Percentiles rank a stretch among this genome's conserved stretches.
Evolutionary conservation across 2,113 vertebrate genomes (phyloP).

Genomic region (Stigmatopora nigra): DNA sequence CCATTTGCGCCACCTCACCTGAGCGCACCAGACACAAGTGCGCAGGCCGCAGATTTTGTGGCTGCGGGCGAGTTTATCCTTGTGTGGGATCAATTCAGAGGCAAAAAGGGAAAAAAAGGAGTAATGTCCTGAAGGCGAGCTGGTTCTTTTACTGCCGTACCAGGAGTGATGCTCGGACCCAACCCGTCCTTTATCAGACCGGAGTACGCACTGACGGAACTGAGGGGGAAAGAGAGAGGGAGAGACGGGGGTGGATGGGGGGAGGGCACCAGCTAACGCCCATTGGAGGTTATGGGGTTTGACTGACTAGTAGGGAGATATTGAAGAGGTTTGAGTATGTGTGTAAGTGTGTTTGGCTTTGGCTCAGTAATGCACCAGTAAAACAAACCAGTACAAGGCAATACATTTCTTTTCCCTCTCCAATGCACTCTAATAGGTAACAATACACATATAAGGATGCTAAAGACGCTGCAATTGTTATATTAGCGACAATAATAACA

Average conservation of each 20-base stretch:
- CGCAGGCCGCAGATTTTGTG: background rate
- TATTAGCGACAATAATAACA: background rate
- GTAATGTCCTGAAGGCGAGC: background rate
- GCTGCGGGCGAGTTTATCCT: constrained; percentile 12
- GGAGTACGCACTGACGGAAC: constrained; percentile 48
- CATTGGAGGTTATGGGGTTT: constrained; percentile 70
- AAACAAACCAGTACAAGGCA: constrained; percentile 1
- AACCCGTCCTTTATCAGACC: constrained; percentile 58
- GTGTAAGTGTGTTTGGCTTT: constrained; percentile 4
- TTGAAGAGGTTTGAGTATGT: constrained; percentile 32
- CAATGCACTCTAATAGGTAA: background rate
- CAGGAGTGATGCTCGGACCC: constrained; percentile 46
- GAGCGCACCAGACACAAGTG: constrained; percentile 38
- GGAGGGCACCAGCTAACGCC: constrained; percentile 49
- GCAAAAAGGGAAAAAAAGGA: background rate
- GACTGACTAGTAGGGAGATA: constrained; percentile 42
- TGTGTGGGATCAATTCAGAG: background rate
- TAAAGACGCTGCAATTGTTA: background rate
- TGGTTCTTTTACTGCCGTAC: constrained; percentile 26
- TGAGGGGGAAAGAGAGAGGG: constrained; percentile 35
- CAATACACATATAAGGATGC: background rate
- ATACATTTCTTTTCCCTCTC: background rate
- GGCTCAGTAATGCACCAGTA: background rate
- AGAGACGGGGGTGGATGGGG: constrained; percentile 47
- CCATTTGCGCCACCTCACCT: constrained; percentile 62